Evolutionary conservation across 1,140 invertebrate species (phyloP), one percentile per base, ranked within the genome.

Genomic region (Musca domestica): DNA sequence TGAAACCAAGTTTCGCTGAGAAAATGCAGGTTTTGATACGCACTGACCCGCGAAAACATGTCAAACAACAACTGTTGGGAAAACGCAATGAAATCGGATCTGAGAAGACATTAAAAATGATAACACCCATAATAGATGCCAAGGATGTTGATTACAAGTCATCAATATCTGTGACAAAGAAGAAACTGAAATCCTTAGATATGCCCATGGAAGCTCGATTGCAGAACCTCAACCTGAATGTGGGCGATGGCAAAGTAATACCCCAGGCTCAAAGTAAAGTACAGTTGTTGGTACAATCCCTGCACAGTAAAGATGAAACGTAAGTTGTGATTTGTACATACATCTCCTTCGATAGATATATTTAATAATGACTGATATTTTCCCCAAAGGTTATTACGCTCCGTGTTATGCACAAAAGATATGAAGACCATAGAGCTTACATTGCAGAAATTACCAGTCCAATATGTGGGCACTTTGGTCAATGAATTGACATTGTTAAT

Each of bases 181-280:
- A 82, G 67, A 80, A 72, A 49, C 77, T 82, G 3, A 70, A 67
- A 27, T 74, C 83, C 6, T 84, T 87, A 54, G 90, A 92, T 74
- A 86, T 93, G 46, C 90, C 91, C 1, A 88, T 93, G 84, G 91
- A 92, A 77, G 85, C 88, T 6, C 83, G 92, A 67, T 76, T 94
- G 19, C 88, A 90, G 66, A 92, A 92, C 81, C 81, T 94, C 30
- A 80, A 84, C 3, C 81, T 85, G 4, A 81, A 82, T 6, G 80
- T 83, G 9, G 77, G 69, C 4, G 71, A 75, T 12, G 68, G 68
- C 3, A 78, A 41, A 30, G 48, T 75, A 49, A n/a, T 30, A 17
- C 47, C 52, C 0, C 85, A 86, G 70, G 86, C 83, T 17, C 84
- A 88, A 64, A 92, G 91, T 80, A 85, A 91, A 70, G 88, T 89